Base-by-base conservation (phyloP, 2,888 invertebrate species). In the Coremacera marginata region DNA sequence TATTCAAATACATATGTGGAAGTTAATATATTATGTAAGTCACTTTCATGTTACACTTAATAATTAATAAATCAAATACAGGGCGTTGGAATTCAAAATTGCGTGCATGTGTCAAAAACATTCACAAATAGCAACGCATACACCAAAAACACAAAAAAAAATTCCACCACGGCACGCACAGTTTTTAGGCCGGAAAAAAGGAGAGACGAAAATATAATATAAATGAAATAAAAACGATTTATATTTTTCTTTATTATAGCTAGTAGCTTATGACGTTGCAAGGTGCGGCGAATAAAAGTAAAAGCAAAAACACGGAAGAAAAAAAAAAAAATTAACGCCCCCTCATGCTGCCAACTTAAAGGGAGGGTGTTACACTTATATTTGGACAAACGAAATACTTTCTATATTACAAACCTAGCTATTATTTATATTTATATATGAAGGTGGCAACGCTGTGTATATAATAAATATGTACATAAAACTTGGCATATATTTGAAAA, bases 51-150 rank as follows among this genome's bases (percentile, higher is more conserved):
- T 85, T 82, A 82, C 79, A 83, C 81, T 82, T 82, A 81, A 83
- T 85, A 84, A 87, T 83, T 85, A 84, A 87, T 87, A 87, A 87
- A 87, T 87, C 87, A 87, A 84, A 82, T 76, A 77, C 79, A 77
- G 79, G 81, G 80, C 77, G 81, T 70, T 71, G 72, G 76, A 79
- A 78, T 78, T 70, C 31, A 22, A 72, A 76, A 77, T 75, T 76
- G 76, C 70, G 74, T 77, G 75, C 57, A 87, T 85, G 82, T 86
- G 83, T 84, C 85, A 85, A 83, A 84, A 82, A 81, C 86, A 86
- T 83, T 83, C 83, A 84, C 82, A 83, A 83, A 81, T 71, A 73
- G 37, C 49, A n/a, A 70, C 57, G 73, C 65, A 62, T 75, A 68
- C 70, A 76, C 49, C 49, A 65, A n/a, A 52, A n/a, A 62, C 37